Base-by-base conservation (phyloP, 1,140 invertebrate genomes). In the Melitaea cinxia region DNA sequence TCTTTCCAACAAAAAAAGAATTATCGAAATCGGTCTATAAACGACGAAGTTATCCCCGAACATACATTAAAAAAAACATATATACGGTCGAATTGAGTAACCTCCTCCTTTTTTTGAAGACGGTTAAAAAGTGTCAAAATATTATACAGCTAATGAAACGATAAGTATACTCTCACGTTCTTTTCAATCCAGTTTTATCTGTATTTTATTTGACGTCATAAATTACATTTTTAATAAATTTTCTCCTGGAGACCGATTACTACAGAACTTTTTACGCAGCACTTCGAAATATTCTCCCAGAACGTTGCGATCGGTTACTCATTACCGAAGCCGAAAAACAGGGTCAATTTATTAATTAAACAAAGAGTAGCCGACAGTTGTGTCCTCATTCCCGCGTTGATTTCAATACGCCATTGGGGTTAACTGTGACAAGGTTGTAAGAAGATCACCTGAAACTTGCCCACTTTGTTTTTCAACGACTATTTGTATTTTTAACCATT, bases 401-500 rank as follows among this genome's bases (percentile, higher is more conserved):
- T 85, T 85, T 84, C 82, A 77, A 84, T 85, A 80, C 77, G 59
- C 62, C 78, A 80, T 80, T 71, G 78, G 74, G 77, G 83, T 82
- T 80, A 86, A 85, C 72, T 85, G 78, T 85, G 82, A 88, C 83
- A 88, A 88, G 82, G 85, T 78, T 85, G 77, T 68, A 47, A 79
- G 72, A 80, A 66, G 77, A 85, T 79, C 77, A 83, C 79, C 85
- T 81, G 79, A 84, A 83, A 84, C 80, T 81, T 75, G 61, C 73
- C 73, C 14, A 24, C 73, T 75, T 73, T 62, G 19, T 63, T 67
- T 30, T 61, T 52, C 35, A 35, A 39, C 33, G 24, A 37, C 15
- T 61, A 26, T 50, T 50, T 9, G 21, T 50, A 58, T 42, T 61
- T 65, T 65, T 45, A 65, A 65, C 53, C 56, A n/a, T n/a, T n/a